Conservation (phyloP, 2,797 vertebrate genomes). For the Cottoperca gobio region DNA sequence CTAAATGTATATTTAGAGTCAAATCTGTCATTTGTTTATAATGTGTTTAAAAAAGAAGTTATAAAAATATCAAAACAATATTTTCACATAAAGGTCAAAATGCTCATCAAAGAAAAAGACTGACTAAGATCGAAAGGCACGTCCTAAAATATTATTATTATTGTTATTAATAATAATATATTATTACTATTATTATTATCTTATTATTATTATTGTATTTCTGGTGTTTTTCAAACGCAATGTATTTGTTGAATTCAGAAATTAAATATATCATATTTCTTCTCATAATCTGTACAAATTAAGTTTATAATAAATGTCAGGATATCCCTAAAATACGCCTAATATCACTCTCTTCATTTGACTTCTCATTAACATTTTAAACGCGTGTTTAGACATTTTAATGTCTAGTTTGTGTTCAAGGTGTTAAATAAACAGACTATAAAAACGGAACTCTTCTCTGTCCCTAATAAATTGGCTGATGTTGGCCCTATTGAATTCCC, state of each 20-base stretch:
- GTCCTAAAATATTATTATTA: not conserved
- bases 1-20: not conserved
- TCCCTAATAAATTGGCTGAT: slow-evolving; percentile 5
- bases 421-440: not conserved
- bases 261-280: not conserved
- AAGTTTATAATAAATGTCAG: not conserved
- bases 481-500: not conserved
- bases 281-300: not conserved
- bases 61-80: not conserved
- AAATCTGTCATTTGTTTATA: not conserved
- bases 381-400: not conserved
- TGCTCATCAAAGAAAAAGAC: not conserved
- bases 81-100: not conserved
- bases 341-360: not conserved
- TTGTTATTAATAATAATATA: not conserved
- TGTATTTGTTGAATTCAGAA: not conserved
- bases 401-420: not conserved
- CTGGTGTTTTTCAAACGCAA: not conserved
- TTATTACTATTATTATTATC: slow-evolving; percentile 4
- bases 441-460: not conserved
- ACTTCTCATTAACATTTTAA: not conserved
- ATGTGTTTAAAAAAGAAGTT: not conserved
- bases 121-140: not conserved
- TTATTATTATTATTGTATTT: not conserved
- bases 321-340: not conserved